Evolutionary conservation across 2,113 vertebrate genomes (phyloP), one percentile per base, ranked within the genome.

Genomic region (Azemiops feae): DNA sequence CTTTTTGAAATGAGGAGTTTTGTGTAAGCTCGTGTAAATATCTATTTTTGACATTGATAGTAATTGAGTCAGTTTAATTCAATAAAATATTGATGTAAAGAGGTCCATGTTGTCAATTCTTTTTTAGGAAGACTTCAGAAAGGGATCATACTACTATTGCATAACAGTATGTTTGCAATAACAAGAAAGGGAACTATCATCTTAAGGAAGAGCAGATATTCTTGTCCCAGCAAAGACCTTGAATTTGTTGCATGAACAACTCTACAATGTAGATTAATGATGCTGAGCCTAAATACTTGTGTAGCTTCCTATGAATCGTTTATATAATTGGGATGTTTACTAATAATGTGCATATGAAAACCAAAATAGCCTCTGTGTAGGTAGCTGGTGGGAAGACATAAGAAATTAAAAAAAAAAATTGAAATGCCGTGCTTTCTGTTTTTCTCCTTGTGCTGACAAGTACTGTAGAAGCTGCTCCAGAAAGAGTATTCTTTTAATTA

Each of bases 401-500:
- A 53, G 52, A 64, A 1, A n/a, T n/a, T n/a, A n/a, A n/a, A n/a
- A 20, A 45, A 74, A 74, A 85, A 43, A 30, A 27, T 7, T 85
- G 43, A 58, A 85, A 34, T 52, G 23, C 69, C 69, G 50, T 3
- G 1, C 45, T 22, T 93, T 52, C 20, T 55, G 2, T 30, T 57
- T 12, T 7, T 87, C 7, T 93, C 3, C n/a, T 89, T 16, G 30
- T 93, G 43, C 47, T 54, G 20, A 54, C 12, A 55, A 85, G n/a
- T 64, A 50, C 20, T 86, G 27, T 86, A 53, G 54, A 25, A 91
- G 27, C 53, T 53, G 39, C 52, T 91, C 39, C 43, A 64, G 91
- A n/a, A 88, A 89, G 43, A n/a, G 43, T 6, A 89, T 91, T 52
- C 52, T 88, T 23, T 58, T 53, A 93, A 93, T 88, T 91, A 45